Base-by-base conservation (phyloP, 2,113 vertebrate genomes). In the Fukomys damarensis region DNA sequence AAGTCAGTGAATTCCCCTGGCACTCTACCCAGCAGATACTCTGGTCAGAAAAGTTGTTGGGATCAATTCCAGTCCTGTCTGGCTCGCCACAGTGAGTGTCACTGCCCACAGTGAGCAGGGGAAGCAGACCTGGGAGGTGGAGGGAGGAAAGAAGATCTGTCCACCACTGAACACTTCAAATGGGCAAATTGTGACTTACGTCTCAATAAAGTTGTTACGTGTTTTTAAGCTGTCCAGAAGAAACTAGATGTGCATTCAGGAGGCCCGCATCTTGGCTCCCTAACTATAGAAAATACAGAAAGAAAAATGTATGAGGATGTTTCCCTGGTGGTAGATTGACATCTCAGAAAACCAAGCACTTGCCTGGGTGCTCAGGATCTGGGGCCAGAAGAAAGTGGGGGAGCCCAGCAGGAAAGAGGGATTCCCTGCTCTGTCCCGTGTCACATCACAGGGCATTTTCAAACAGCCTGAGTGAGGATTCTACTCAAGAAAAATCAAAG, bases 401-500 rank as follows among this genome's bases (percentile, higher is more conserved):
- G 11, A 91, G n/a, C 61, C 56, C 26, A 49, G 68, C 41, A 70
- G 74, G 35, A 63, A 54, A 70, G 26, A 32, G 70, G 74, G 63
- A 72, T 89, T 77, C 65, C 76, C 41, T 9, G 68, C 49, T 80
- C 76, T 74, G n/a, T 22, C 76, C 82, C 59, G 74, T 58, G 41
- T n/a, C 52, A 70, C 12, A 38, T 72, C 38, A 32, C 68, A 96
- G 20, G 61, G 38, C 46, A 41, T 41, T 56, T 46, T 93, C 87
- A 94, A 35, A 77, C 58, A 90, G 54, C 61, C 80, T 2, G 46
- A 77, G 65, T 43, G 46, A 92, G 41, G 84, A 74, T 26, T 92
- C 90, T 52, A 41, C 17, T 43, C 66, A n/a, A 79, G 58, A 91
- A 94, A 95, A 96, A 72, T 94, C 91, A 91, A 94, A 96, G 83